Percentiles rank a stretch among this genome's conserved stretches.
Conservation (phyloP, 2,888 invertebrate genomes). For the Harpalus rufipes region DNA sequence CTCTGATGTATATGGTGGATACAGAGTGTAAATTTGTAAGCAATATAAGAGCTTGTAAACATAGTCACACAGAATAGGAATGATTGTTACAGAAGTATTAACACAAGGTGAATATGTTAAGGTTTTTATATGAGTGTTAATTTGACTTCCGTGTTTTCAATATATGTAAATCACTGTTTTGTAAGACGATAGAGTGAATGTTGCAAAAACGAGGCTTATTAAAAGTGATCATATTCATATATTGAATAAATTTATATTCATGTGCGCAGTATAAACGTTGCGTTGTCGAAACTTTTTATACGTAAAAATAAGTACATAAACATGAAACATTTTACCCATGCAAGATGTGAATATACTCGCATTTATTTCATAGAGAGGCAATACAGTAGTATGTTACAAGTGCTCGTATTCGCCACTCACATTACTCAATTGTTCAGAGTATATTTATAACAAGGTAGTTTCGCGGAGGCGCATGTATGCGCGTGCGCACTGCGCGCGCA, state of each 20-base stretch:
- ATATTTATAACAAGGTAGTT: constrained; percentile 64
- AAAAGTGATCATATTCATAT: constrained; percentile 18
- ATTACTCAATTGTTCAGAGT: constrained; percentile 65
- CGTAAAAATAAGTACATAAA: constrained; percentile 64
- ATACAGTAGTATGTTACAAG: constrained; percentile 61
- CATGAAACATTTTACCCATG: constrained; percentile 61
- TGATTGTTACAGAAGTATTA: constrained; percentile 6
- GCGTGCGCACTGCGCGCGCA: constrained; percentile 33
- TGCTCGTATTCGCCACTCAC: constrained; percentile 65
- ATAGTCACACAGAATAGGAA: background rate
- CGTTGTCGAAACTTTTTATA: constrained; percentile 62
- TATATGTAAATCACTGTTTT: background rate
- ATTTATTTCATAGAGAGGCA: constrained; percentile 63
- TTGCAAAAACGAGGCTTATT: constrained; percentile 36
- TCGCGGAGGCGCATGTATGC: constrained; percentile 51
- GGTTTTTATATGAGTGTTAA: constrained; percentile 5
- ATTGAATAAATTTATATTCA: constrained; percentile 33
- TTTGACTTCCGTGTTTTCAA: background rate
- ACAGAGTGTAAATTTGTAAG: too few species aligned
- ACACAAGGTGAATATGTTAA: background rate
- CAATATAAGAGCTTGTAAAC: too few species aligned
- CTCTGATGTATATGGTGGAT: too few species aligned
- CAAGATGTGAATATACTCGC: constrained; percentile 65
- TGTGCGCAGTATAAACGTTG: constrained; percentile 37
- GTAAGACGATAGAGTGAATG: constrained; percentile 12